Base-by-base conservation (phyloP, 2,113 vertebrate species). In the Ptychochromis oligacanthus region DNA sequence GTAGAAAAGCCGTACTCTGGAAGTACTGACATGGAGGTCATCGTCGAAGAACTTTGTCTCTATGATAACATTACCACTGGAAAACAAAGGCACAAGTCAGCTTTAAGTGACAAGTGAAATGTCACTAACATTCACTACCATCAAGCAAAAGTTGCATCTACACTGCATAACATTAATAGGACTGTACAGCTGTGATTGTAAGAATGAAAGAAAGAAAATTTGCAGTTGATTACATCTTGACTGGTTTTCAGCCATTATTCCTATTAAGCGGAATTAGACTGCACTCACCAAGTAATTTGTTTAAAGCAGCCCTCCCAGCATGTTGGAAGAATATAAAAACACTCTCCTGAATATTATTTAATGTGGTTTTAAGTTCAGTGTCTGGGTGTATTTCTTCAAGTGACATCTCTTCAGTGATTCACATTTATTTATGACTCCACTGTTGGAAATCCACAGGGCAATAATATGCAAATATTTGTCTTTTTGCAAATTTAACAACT, bases 31-130 rank as follows among this genome's bases (percentile, higher is more conserved):
- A 0, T 99, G 98, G 92, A 99, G 98, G 43, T 99, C 97, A 5
- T 98, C 97, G 14, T 99, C 98, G 80, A 95, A 99, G 96, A 99
- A 99, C 95, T 99, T 99, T 80, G 98, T 99, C 95, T 99, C 98
- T 96, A 99, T 99, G 94, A 99, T 97, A 89, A 99, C 98, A 64
- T 99, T 99, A 76, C 98, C 98, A 67, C 98, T 99, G 95, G 4
- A 89, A 89, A 58, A 87, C 52, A 91, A 74, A 83, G 13, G 89
- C 28, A 58, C 81, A 46, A 3, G 54, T 91, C 75, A n/a, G 22
- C 14, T 40, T 80, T 57, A 67, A 56, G 31, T 75, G 22, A 59
- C 38, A 61, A 52, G 12, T 49, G 12, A 52, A 62, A 67, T 38
- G 24, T 46, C 43, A 67, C 3, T 0, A 18, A 72, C 17, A 70